Evolutionary conservation across 2,797 vertebrate species (phyloP).

Genomic region (Characodon lateralis): DNA sequence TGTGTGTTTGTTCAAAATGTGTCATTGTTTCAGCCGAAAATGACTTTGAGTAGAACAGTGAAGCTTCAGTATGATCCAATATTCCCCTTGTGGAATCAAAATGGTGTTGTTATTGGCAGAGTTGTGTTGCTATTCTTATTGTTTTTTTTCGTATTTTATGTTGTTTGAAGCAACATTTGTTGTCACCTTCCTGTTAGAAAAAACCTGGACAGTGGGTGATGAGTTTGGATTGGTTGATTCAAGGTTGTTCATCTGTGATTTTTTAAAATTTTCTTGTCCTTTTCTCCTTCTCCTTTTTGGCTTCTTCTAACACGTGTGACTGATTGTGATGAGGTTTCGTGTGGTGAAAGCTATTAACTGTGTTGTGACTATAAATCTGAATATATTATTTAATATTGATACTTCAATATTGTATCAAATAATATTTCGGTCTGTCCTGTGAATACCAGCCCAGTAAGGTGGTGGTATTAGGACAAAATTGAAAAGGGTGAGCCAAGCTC

Average conservation of each 20-base stretch:
- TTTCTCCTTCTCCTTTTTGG: conserved; percentile 7
- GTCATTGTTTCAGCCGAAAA: conserved; percentile 75
- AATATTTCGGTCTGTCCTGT: too few species aligned
- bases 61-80: conserved; percentile 76
- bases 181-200: conserved; percentile 37
- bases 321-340: conserved; percentile 76
- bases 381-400: too few species aligned
- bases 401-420: too few species aligned
- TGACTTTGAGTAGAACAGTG: conserved; percentile 73
- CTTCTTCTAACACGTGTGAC: conserved; percentile 23
- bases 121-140: conserved; percentile 57
- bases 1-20: conserved; percentile 16
- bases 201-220: background rate
- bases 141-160: conserved; percentile 12
- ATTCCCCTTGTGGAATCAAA: conserved; percentile 72
- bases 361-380: too few species aligned
- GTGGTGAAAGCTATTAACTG: conserved; percentile 70
- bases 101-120: conserved; percentile 71
- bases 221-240: conserved; percentile 27
- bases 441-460: too few species aligned
- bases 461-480: too few species aligned
- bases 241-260: background rate
- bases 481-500: too few species aligned
- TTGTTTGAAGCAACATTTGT: conserved; percentile 40
- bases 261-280: conserved; percentile 7